Conservation (phyloP, 2,888 invertebrate species). For the Ormyrus labotus region DNA sequence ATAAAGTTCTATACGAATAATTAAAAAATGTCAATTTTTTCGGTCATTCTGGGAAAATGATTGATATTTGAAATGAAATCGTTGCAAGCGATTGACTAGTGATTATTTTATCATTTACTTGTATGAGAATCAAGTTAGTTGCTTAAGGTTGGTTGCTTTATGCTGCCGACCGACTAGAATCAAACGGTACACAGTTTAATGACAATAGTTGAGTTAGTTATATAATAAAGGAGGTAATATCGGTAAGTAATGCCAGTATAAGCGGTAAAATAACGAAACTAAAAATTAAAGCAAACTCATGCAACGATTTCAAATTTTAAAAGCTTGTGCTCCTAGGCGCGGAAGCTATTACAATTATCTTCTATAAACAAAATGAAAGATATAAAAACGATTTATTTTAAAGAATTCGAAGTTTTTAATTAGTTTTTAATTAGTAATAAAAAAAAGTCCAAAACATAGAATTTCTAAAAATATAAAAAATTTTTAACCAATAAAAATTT, state of each 20-base stretch:
- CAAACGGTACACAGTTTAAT: constrained; percentile 38
- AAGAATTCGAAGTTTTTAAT: not conserved
- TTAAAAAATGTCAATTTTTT: too few relatives aligned
- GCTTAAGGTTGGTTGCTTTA: constrained; percentile 43
- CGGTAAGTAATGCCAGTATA: constrained; percentile 35
- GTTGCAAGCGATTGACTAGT: constrained; percentile 20
- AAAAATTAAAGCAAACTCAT: constrained; percentile 16
- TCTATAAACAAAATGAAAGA: too few relatives aligned
- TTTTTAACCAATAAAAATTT: not conserved
- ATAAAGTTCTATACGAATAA: not conserved
- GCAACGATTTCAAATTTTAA: constrained; percentile 37
- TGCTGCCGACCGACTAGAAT: constrained; percentile 56
- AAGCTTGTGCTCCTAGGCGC: not conserved
- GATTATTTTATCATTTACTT: constrained; percentile 28
- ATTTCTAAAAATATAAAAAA: not conserved
- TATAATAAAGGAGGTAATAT: constrained; percentile 40
- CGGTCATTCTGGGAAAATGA: not conserved
- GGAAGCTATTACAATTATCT: constrained; percentile 5
- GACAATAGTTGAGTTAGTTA: constrained; percentile 14
- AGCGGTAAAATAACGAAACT: constrained; percentile 40
- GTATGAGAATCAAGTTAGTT: constrained; percentile 38
- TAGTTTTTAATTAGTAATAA: not conserved
- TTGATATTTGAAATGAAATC: constrained; percentile 28
- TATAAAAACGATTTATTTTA: constrained; percentile 1
- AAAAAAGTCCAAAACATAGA: not conserved